Percentiles rank a stretch among this genome's conserved stretches.
Conservation (phyloP, 2,113 vertebrate species). For the Gopherus flavomarginatus region DNA sequence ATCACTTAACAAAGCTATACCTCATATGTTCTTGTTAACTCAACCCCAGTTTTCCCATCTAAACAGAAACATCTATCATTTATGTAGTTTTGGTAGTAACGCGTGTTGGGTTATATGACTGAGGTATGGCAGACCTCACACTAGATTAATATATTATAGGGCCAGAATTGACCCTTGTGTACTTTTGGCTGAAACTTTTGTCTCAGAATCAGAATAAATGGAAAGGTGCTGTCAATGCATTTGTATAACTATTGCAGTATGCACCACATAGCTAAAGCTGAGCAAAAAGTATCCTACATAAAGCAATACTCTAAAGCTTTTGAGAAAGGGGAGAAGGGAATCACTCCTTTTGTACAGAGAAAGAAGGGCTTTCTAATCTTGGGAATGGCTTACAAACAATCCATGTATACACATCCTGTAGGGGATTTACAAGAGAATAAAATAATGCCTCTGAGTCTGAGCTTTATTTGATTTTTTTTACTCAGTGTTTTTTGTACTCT, state of each 20-base stretch:
- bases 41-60: background rate
- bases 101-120: background rate
- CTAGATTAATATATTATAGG: background rate
- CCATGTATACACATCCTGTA: background rate
- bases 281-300: background rate
- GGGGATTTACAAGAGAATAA: background rate
- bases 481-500: background rate
- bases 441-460: rapidly evolving
- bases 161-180: background rate
- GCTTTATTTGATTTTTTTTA: background rate
- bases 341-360: background rate
- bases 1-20: background rate
- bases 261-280: background rate
- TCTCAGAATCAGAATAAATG: background rate
- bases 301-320: background rate
- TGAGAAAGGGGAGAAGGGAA: background rate
- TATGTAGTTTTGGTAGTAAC: background rate
- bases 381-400: background rate
- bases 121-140: background rate
- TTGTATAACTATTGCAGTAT: background rate
- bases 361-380: background rate
- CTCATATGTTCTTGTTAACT: background rate
- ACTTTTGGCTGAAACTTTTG: rapidly evolving
- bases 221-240: background rate
- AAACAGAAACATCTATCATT: background rate